Percentiles rank a stretch among this genome's conserved stretches.
Conservation (phyloP, 2,888 invertebrate genomes). For the Idaea straminata region DNA sequence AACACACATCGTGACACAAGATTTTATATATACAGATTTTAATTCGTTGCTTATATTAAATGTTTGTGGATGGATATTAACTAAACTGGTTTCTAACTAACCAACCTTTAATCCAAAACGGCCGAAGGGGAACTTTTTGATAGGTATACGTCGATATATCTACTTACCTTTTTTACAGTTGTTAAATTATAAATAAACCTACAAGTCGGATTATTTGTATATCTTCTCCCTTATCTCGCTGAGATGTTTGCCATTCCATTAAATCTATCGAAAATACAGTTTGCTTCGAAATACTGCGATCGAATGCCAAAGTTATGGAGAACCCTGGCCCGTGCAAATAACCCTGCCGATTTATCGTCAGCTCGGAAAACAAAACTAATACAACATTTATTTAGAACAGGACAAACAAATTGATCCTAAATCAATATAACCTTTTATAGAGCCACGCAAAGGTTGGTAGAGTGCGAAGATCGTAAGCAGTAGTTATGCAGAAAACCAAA, state of each 20-base stretch:
- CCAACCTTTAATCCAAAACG: too few species aligned
- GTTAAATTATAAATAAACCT: not conserved
- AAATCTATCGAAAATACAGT: slow-evolving; percentile 53
- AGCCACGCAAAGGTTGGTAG: not conserved
- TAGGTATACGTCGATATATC: too few species aligned
- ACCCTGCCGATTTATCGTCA: slow-evolving; percentile 72
- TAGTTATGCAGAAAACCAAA: not conserved
- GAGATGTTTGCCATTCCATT: slow-evolving; percentile 59
- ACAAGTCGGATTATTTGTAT: not conserved
- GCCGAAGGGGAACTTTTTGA: too few species aligned
- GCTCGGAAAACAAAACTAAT: slow-evolving; percentile 50
- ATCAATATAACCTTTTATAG: slow-evolving; percentile 40
- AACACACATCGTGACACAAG: too few species aligned
- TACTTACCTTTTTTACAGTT: not conserved
- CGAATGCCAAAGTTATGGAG: slow-evolving; percentile 53
- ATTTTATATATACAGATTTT: too few species aligned
- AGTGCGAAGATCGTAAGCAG: not conserved
- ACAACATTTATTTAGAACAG: slow-evolving; percentile 48
- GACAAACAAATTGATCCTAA: slow-evolving; percentile 51
- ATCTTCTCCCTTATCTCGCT: slow-evolving; percentile 24
- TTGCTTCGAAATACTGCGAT: slow-evolving; percentile 63
- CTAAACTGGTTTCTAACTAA: too few species aligned
- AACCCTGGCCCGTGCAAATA: slow-evolving; percentile 53
- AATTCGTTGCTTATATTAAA: too few species aligned
- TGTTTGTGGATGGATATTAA: too few species aligned